phyloP scores from a whole-genome alignment of 2,888 invertebrate genomes.

The Esperia sulphurella region DNA sequence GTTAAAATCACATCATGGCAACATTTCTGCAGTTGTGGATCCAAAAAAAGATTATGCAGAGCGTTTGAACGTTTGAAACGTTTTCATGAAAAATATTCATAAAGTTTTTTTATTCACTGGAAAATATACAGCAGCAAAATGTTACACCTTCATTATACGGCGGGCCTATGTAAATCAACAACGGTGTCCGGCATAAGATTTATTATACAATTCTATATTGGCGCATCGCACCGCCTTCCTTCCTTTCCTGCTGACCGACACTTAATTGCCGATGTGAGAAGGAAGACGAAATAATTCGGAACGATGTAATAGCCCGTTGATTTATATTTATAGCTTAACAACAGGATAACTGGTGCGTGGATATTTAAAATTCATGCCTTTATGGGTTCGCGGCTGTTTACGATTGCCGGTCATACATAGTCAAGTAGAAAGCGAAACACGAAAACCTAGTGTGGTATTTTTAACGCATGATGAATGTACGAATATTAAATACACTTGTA shows the following conservation, averaged over 20 bases:
- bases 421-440: conserved; percentile 8
- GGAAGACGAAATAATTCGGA: conserved; percentile 53
- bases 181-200: conserved; percentile 44
- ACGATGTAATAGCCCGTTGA: conserved; percentile 49
- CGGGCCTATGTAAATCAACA: conserved; percentile 48
- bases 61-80: too few species aligned
- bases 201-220: conserved; percentile 52
- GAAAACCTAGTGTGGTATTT: background rate
- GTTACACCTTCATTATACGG: conserved; percentile 34
- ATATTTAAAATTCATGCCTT: conserved; percentile 49
- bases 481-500: too few species aligned
- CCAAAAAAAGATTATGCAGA: too few species aligned
- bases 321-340: conserved; percentile 53
- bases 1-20: too few species aligned
- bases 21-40: too few species aligned
- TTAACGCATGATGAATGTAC: background rate
- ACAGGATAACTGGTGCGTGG: conserved; percentile 44
- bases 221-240: conserved; percentile 46
- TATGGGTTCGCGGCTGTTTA: conserved; percentile 11
- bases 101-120: conserved; percentile 1
- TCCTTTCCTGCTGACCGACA: conserved; percentile 47
- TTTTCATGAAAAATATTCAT: background rate
- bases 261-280: conserved; percentile 49
- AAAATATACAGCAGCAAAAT: conserved; percentile 4
- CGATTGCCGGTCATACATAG: conserved; percentile 12